These are phyloP conservation scores for Euleptes europaea DNA, from an alignment of 2,113 vertebrate species.

Conservation along the genomic window DNA sequence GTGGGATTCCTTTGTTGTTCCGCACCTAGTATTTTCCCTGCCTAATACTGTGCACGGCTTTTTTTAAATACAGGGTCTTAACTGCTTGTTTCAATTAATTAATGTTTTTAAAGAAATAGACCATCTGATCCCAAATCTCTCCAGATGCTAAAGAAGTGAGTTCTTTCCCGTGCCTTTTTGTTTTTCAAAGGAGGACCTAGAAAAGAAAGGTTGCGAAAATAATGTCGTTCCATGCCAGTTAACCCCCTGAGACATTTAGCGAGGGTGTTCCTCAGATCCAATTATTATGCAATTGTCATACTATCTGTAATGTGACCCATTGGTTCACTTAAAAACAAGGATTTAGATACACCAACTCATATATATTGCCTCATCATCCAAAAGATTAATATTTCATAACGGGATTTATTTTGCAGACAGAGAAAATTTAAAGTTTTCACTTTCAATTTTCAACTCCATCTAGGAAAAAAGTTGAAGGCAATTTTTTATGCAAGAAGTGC, in stretches of 20 bases:
- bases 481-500: background rate
- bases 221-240: background rate
- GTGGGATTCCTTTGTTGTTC: constrained; percentile 59
- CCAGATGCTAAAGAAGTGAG: background rate
- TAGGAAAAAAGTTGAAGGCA: background rate
- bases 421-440: background rate
- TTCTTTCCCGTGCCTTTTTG: background rate
- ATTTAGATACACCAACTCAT: background rate
- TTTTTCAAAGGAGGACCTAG: background rate
- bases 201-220: background rate
- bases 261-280: background rate
- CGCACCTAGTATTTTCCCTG: constrained; percentile 61
- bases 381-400: background rate
- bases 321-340: background rate
- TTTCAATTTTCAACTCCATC: background rate
- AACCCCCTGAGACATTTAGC: constrained; percentile 14
- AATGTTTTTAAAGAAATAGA: constrained; percentile 28
- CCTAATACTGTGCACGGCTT: constrained; percentile 26
- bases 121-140: constrained; percentile 28
- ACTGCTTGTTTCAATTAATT: constrained; percentile 18
- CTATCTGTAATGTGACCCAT: fast-evolving
- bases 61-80: constrained; percentile 2
- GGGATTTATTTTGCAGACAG: background rate
- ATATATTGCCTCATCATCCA: background rate
- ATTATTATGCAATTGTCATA: background rate